Conservation (phyloP, 37 sponge, comb jelly and placozoan species). For the Agelas oroides region DNA sequence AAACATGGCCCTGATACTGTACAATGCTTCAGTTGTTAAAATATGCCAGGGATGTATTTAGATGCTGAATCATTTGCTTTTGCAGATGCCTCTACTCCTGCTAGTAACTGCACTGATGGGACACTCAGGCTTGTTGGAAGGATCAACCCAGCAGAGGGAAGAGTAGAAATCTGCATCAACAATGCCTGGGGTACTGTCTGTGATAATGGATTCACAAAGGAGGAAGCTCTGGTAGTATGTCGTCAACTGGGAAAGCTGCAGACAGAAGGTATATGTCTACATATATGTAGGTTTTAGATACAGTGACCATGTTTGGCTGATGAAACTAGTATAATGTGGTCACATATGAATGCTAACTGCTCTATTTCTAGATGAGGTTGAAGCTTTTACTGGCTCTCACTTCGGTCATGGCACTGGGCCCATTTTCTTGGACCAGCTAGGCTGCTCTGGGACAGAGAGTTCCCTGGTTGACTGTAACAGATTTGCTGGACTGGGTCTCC, state of each 20-base stretch:
- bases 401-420: conserved; percentile 42
- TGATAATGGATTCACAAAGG: conserved; percentile 52
- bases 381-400: not conserved
- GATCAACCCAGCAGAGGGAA: conserved; percentile 16
- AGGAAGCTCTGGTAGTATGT: conserved; percentile 59
- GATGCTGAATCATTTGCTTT: too few relatives aligned
- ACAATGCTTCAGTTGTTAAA: too few relatives aligned
- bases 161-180: conserved; percentile 53
- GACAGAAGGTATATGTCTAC: conserved; percentile 1
- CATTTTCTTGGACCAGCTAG: conserved; percentile 37
- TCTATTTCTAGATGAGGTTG: too few relatives aligned
- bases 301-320: too few relatives aligned
- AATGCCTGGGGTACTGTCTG: conserved; percentile 66
- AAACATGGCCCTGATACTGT: too few relatives aligned
- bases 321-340: not conserved
- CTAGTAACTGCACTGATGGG: conserved; percentile 12
- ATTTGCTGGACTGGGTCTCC: not conserved
- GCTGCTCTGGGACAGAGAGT: conserved; percentile 25
- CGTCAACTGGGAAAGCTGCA: conserved; percentile 35
- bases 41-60: too few relatives aligned
- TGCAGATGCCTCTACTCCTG: not conserved
- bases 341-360: not conserved
- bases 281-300: not conserved
- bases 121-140: conserved; percentile 11
- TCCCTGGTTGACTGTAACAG: not conserved